These are phyloP conservation scores for Pycnomerus fuliginosus DNA, from an alignment of 2,888 invertebrate species.

Conservation along the genomic window DNA sequence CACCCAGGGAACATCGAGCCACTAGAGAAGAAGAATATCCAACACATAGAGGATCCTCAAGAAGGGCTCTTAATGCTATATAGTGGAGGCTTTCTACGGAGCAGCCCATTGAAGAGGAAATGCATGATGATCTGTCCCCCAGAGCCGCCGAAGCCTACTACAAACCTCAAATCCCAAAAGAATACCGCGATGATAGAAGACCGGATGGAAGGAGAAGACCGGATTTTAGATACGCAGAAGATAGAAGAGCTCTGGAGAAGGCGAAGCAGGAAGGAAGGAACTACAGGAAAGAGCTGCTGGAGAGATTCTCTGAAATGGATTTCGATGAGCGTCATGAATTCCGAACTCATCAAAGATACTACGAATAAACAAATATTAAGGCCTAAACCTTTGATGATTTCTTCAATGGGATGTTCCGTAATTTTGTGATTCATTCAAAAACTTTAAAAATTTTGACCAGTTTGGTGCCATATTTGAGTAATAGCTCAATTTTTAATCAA, in stretches of 20 bases:
- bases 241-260: constrained; percentile 29
- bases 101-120: constrained; percentile 54
- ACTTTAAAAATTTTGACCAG: constrained; percentile 51
- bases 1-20: constrained; percentile 42
- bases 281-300: constrained; percentile 49
- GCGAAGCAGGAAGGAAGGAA: constrained; percentile 49
- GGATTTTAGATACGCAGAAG: constrained; percentile 22
- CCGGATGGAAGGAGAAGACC: constrained; percentile 19
- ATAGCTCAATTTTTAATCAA: constrained; percentile 54
- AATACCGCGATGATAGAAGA: constrained; percentile 44
- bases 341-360: constrained; percentile 48
- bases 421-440: constrained; percentile 42
- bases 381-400: constrained; percentile 40
- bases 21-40: constrained; percentile 51
- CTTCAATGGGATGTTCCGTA: constrained; percentile 54
- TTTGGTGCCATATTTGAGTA: constrained; percentile 55
- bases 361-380: constrained; percentile 39
- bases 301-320: constrained; percentile 51
- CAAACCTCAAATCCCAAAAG: constrained; percentile 49
- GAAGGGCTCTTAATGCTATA: constrained; percentile 73
- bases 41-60: constrained; percentile 61
- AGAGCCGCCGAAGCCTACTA: constrained; percentile 41
- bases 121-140: constrained; percentile 49
- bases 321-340: constrained; percentile 50
- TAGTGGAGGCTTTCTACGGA: constrained; percentile 61